A percentile compares a stretch with the other conserved stretches of the same genome.
Evolutionary conservation across 1,140 invertebrate species (phyloP).

Genomic region (Himalopsyche phryganea): DNA sequence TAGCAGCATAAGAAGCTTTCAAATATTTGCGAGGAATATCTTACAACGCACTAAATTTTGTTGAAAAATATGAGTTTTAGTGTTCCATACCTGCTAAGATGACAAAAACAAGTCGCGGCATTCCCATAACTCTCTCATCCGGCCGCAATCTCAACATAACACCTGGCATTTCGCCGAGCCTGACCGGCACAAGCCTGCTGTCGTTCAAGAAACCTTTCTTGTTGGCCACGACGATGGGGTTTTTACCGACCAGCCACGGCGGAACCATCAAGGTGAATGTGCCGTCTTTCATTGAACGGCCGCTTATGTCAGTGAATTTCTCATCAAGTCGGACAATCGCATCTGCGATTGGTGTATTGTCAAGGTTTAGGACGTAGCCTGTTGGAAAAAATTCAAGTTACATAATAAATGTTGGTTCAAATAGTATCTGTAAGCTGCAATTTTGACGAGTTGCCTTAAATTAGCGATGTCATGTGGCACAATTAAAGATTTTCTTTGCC

Average conservation of each 20-base stretch:
- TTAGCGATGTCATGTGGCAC: no score
- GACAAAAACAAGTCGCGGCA: constrained; percentile 71
- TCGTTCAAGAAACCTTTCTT: constrained; percentile 5
- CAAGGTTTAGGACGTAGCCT: constrained; percentile 57
- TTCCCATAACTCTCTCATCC: constrained; percentile 65
- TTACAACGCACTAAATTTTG: no score
- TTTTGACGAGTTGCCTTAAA: no score
- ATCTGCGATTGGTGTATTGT: constrained; percentile 56
- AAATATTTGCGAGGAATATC: no score
- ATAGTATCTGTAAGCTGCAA: no score
- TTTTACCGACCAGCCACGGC: constrained; percentile 24
- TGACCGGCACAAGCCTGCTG: constrained; percentile 8
- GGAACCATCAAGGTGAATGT: constrained; percentile 57
- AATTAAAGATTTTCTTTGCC: no score
- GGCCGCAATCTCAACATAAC: constrained; percentile 64
- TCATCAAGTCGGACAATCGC: constrained; percentile 52
- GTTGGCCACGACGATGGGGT: background rate
- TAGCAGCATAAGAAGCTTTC: no score
- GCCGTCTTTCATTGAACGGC: constrained; percentile 51
- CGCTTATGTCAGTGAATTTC: constrained; percentile 5
- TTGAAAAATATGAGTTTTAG: no score
- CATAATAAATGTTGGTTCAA: background rate
- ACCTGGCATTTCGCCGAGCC: constrained; percentile 37
- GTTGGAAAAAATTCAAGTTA: constrained; percentile 31
- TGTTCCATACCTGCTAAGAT: constrained; percentile 66